Evolutionary conservation across 1,140 invertebrate species (phyloP).

Genomic region (Thaumatotibia leucotreta): DNA sequence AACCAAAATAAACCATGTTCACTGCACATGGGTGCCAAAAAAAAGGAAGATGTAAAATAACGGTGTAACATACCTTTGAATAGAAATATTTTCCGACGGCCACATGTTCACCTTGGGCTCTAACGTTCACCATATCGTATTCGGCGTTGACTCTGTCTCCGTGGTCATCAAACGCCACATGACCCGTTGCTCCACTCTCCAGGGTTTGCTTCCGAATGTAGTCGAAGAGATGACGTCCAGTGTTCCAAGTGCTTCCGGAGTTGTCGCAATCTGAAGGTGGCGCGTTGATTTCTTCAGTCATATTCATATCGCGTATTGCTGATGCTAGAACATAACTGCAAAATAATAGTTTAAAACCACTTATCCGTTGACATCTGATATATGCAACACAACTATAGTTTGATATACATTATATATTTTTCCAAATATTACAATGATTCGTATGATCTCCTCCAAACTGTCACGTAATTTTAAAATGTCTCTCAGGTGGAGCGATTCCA

Average conservation of each 20-base stretch:
- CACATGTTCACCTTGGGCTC: slow-evolving; percentile 78
- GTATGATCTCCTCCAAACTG: too few species aligned
- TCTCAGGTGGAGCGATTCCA: slow-evolving; percentile 76
- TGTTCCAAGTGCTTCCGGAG: slow-evolving; percentile 92
- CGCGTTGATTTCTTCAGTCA: slow-evolving; percentile 88
- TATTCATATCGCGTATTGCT: slow-evolving; percentile 91
- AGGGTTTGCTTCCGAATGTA: slow-evolving; percentile 76
- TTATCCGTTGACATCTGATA: too few species aligned
- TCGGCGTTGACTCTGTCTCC: slow-evolving; percentile 95
- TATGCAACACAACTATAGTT: too few species aligned
- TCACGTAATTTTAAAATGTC: too few species aligned
- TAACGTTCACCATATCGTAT: slow-evolving; percentile 95
- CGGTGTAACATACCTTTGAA: slow-evolving; percentile 78
- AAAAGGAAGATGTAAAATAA: neutral
- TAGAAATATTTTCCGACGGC: slow-evolving; percentile 91
- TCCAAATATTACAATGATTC: too few species aligned
- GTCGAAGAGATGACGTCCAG: slow-evolving; percentile 89
- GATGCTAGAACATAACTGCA: slow-evolving; percentile 88
- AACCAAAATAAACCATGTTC: neutral
- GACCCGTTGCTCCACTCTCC: slow-evolving; percentile 87
- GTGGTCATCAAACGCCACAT: slow-evolving; percentile 95
- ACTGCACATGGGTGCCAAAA: neutral
- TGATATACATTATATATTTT: too few species aligned
- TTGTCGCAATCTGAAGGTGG: slow-evolving; percentile 94
- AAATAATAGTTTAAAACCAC: neutral